These are phyloP conservation scores for Drosophila parabipectinata DNA, from an alignment of 1,140 invertebrate genomes.

Conservation along the genomic window DNA sequence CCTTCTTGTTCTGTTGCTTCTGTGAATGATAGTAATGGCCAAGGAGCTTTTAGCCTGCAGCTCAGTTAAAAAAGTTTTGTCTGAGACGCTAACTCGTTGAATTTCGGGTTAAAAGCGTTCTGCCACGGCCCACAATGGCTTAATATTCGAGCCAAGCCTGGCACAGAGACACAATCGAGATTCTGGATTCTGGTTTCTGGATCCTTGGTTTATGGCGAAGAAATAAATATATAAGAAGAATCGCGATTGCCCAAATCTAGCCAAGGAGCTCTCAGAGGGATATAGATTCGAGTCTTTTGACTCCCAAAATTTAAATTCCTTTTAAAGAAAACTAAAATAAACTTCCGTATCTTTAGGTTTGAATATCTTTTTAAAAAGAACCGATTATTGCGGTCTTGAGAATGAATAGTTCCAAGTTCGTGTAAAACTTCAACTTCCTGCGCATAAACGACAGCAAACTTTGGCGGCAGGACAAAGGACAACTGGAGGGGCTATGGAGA, in stretches of 20 bases:
- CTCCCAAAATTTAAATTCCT: too few species aligned
- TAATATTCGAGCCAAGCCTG: conserved; percentile 50
- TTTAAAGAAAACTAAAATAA: neutral
- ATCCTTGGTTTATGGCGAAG: conserved; percentile 18
- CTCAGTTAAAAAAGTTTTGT: conserved; percentile 72
- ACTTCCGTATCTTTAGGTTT: neutral
- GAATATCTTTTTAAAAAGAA: neutral
- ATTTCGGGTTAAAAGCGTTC: conserved; percentile 71
- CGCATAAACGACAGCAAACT: conserved; percentile 29
- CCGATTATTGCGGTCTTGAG: neutral
- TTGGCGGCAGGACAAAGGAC: conserved; percentile 12
- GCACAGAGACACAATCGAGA: conserved; percentile 19
- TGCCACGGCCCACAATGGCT: conserved; percentile 63
- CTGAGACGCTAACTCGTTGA: conserved; percentile 69
- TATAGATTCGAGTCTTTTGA: neutral
- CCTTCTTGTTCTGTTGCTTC: conserved; percentile 5
- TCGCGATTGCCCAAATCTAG: neutral
- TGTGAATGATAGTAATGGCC: conserved; percentile 79
- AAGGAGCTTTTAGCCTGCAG: conserved; percentile 63
- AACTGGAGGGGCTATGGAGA: conserved; percentile 2
- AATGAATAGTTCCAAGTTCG: neutral
- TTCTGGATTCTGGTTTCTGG: conserved; percentile 7
- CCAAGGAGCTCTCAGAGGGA: neutral
- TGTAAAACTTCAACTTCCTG: conserved; percentile 14
- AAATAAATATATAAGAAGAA: conserved; percentile 3